Base-by-base conservation (phyloP, 1,140 invertebrate genomes). In the Microplitis demolitor region DNA sequence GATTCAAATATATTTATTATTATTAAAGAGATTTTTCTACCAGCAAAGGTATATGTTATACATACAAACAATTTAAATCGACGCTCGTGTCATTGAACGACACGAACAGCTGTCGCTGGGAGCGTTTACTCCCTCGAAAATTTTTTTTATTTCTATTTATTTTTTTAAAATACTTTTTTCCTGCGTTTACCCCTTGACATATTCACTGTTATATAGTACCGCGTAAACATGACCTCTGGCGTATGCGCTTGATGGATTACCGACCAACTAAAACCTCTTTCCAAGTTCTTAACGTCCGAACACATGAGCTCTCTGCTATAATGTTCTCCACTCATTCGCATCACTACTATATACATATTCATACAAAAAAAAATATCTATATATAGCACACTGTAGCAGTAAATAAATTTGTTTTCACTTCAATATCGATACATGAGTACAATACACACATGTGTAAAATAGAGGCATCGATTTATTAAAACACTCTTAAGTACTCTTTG, bases 51-150 rank as follows among this genome's bases (percentile, higher is more conserved):
- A 24, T 31, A 31, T 58, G 56, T 58, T 9, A 58, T 24, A 9
- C 56, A 58, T 16, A 8, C 56, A 9, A 58, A 33, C 45, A 31
- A 24, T 56, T 66, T 66, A 72, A 72, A 67, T 66, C 64, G 37
- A 54, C 50, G 24, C 37, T 67, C 67, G 31, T 50, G 67, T 66
- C 39, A 64, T 37, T 74, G 73, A 74, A 61, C 73, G 63, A 71
- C 69, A 50, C 54, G 39, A 74, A 74, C 73, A 74, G 73, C 73
- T 74, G 73, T 71, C 63, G 69, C 73, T 24, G 24, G 69, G 60
- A 58, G 33, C 68, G 50, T 53, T 64, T n/a, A 24, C 24, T 50
- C 24, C 56, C 6, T 62, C 53, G 6, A n/a, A 35, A 24, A 37
- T 62, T 4, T 51, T 33, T 13, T 39, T 62, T 39, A 50, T 62